Conservation (phyloP, 2,113 vertebrate genomes). For the Pachypanchax playfairii region DNA sequence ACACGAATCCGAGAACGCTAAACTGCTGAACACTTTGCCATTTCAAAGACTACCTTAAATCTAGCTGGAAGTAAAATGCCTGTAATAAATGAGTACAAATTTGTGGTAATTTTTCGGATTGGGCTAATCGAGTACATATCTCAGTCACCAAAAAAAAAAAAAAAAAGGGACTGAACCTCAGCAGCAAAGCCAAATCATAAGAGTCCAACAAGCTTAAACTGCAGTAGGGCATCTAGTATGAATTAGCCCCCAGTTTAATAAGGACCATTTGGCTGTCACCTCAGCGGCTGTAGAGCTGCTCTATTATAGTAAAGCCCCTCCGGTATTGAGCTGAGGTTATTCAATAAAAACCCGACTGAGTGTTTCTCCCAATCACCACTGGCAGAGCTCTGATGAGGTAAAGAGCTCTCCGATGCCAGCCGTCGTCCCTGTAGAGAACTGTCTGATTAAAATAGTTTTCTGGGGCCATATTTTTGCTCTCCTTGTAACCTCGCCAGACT, state of each 20-base stretch:
- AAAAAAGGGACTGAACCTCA: conserved; percentile 42
- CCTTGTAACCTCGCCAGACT: conserved; percentile 59
- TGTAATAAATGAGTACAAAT: conserved; percentile 22
- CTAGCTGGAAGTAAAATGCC: conserved; percentile 11
- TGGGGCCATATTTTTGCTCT: conserved; percentile 65
- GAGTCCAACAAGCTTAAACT: conserved; percentile 63
- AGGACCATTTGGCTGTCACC: conserved; percentile 77
- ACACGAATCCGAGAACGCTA: not conserved
- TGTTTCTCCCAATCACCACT: conserved; percentile 77
- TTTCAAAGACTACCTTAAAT: conserved; percentile 14
- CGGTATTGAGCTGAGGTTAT: conserved; percentile 67
- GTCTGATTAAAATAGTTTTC: conserved; percentile 78
- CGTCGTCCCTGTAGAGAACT: conserved; percentile 50
- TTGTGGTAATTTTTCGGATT: conserved; percentile 12
- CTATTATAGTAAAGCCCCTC: conserved; percentile 71
- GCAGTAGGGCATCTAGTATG: conserved; percentile 57
- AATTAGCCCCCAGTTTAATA: conserved; percentile 73
- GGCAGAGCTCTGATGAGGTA: conserved; percentile 78
- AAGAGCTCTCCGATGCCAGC: conserved; percentile 70
- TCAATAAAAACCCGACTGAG: conserved; percentile 79
- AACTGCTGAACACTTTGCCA: not conserved
- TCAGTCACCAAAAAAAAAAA: conserved; percentile 26
- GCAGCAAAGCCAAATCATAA: conserved; percentile 46
- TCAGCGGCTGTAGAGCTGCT: conserved; percentile 54
- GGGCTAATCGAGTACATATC: conserved; percentile 47